These are phyloP conservation scores for Brenthis daphne DNA, from an alignment of 2,888 invertebrate species.

Conservation along the genomic window DNA sequence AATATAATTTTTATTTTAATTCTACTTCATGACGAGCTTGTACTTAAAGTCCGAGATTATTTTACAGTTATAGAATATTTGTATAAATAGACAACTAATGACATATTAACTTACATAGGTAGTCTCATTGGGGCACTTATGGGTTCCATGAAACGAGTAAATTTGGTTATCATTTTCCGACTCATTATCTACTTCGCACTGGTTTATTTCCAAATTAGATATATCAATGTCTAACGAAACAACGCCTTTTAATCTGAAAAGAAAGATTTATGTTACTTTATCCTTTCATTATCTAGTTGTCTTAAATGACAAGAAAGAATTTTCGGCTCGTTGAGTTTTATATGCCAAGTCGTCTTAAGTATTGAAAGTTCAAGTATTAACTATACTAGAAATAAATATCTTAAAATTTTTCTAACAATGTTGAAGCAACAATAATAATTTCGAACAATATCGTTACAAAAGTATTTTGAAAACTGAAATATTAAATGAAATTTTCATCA, in stretches of 20 bases:
- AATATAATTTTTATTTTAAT: too few species aligned
- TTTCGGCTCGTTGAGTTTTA: neutral
- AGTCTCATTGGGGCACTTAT: conserved; percentile 92
- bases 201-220: conserved; percentile 91
- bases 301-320: neutral
- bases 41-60: too few species aligned
- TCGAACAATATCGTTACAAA: too few species aligned
- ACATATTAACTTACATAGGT: conserved; percentile 85
- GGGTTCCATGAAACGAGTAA: conserved; percentile 92
- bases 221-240: conserved; percentile 89
- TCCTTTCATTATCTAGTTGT: conserved; percentile 30
- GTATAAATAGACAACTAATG: neutral
- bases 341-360: too few species aligned
- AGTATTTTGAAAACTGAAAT: too few species aligned
- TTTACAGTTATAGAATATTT: neutral
- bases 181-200: conserved; percentile 85
- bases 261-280: conserved; percentile 30
- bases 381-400: too few species aligned
- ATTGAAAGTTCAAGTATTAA: too few species aligned
- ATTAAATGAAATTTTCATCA: too few species aligned
- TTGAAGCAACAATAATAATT: too few species aligned
- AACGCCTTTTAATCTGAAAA: conserved; percentile 72
- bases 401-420: too few species aligned
- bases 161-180: conserved; percentile 83
- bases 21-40: too few species aligned